phyloP scores from a whole-genome alignment of 35 echinoderm and acorn worm species.

The Hemicentrotus pulcherrimus region DNA sequence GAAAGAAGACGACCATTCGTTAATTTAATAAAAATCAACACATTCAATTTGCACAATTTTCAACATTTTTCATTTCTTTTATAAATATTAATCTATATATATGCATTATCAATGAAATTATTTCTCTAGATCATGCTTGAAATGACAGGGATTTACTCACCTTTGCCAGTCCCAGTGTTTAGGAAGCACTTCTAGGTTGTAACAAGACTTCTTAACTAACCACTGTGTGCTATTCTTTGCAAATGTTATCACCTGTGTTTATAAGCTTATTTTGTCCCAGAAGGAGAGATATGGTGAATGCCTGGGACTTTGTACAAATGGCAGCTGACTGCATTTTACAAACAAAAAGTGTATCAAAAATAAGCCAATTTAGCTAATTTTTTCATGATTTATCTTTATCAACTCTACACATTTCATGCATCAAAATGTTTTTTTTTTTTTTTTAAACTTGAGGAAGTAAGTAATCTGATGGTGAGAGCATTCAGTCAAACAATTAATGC shows the following conservation, averaged over 20 bases:
- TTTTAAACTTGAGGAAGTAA: neutral
- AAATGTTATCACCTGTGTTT: neutral
- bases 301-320: constrained; percentile 38
- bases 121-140: constrained; percentile 32
- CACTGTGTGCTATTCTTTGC: constrained; percentile 20
- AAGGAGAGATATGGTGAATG: neutral
- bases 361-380: neutral
- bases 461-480: neutral
- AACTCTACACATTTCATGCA: neutral
- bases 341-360: neutral
- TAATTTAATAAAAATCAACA: constrained; percentile 24
- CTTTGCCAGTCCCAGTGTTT: constrained; percentile 37
- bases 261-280: constrained; percentile 47
- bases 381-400: neutral
- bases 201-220: constrained; percentile 2
- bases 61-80: constrained; percentile 42
- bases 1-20: constrained; percentile 19
- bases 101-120: constrained; percentile 33
- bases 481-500: constrained; percentile 2
- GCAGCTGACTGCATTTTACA: constrained; percentile 50
- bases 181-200: constrained; percentile 26
- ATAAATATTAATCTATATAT: constrained; percentile 33
- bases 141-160: neutral
- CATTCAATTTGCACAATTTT: constrained; percentile 52
- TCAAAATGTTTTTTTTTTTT: neutral